Base-by-base conservation (phyloP, 2,113 vertebrate genomes). In the Danio rerio region DNA sequence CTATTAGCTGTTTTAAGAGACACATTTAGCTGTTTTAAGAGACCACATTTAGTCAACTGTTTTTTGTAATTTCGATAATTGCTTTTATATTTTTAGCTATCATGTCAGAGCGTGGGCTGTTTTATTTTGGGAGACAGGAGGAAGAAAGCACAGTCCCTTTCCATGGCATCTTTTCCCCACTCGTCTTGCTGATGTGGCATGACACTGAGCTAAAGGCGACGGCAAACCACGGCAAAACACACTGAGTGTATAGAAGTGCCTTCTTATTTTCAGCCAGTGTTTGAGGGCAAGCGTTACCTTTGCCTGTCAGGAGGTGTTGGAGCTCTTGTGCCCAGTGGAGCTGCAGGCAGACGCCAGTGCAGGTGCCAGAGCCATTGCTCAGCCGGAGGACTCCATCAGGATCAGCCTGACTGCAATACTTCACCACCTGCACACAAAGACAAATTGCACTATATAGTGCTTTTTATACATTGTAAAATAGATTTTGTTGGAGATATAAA, bases 81-180 rank as follows among this genome's bases (percentile, higher is more conserved):
- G 31, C 31, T 2, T 31, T n/a, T n/a, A n/a, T n/a, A n/a, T n/a
- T n/a, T 31, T 31, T 31, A 52, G 49, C 11, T 52, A 52, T 11
- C 7, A 9, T 52, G 49, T 66, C 15, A 31, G 75, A 63, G 76
- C 21, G 9, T 66, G 53, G 59, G 62, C 12, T 21, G n/a, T 43
- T 53, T 66, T 18, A 79, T 79, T 78, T 79, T 55, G 47, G 76
- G 74, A 13, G 56, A 63, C 74, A 52, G 49, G 62, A 66, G 0
- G 10, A 66, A 42, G 76, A 79, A 50, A 52, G 47, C 9, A 66
- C 15, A 43, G 15, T 40, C 21, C 20, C 7, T 16, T 52, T 55
- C 21, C 6, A 5, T 42, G 62, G 49, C 71, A 74, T 56, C 15
- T 53, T 78, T 66, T 66, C 20, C 61, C 18, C 6, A 7, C 76